These are phyloP conservation scores for Acipenser oxyrinchus DNA, from an alignment of 2,797 vertebrate genomes.

Conservation along the genomic window DNA sequence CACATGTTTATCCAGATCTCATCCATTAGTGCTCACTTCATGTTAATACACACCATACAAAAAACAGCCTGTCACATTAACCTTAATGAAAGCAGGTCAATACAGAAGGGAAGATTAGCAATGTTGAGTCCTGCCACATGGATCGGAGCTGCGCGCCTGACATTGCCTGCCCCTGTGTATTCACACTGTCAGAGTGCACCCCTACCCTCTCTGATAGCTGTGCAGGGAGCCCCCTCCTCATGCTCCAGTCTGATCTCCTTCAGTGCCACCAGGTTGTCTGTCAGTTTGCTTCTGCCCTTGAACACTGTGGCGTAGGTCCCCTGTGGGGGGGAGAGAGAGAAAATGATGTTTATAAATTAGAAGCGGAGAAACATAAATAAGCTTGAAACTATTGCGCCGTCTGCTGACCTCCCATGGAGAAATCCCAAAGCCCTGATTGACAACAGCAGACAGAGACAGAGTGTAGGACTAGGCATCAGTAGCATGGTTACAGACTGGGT, in stretches of 20 bases:
- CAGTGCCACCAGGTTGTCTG: conserved; percentile 66
- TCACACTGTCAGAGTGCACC: not conserved
- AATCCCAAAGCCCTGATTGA: not conserved
- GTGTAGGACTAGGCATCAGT: not conserved
- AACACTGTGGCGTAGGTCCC: conserved; percentile 70
- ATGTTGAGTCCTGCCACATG: no score
- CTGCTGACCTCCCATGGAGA: no score
- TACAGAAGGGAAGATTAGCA: no score
- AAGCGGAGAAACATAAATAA: no score
- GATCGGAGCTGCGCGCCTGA: not conserved
- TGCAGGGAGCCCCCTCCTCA: conserved; percentile 69
- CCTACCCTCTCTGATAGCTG: conserved; percentile 68
- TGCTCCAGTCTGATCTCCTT: conserved; percentile 71
- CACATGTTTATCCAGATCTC: no score
- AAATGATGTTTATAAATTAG: no score
- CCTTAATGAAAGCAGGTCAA: conserved; percentile 22
- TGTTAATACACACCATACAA: not conserved
- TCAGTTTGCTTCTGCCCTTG: conserved; percentile 68
- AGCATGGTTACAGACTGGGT: not conserved
- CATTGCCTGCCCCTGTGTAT: not conserved
- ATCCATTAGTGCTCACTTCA: not conserved
- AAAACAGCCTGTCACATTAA: conserved; percentile 1
- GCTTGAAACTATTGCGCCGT: no score
- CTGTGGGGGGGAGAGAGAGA: conserved; percentile 28
- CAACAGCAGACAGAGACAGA: not conserved